Conservation (phyloP, 2,797 vertebrate species). For the Crocidura indochinensis region DNA sequence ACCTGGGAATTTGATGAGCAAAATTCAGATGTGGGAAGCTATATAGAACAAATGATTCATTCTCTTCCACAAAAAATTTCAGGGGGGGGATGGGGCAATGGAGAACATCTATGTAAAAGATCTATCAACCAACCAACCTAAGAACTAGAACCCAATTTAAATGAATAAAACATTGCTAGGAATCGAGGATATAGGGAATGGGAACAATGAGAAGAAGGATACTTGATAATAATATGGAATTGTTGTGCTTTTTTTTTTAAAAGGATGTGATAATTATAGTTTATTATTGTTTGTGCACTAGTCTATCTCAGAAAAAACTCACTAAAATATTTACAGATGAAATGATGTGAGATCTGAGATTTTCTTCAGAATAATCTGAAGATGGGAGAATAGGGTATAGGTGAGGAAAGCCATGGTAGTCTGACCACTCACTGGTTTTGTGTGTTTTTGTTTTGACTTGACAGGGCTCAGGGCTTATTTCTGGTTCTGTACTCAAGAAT, state of each 20-base stretch:
- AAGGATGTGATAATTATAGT: background rate
- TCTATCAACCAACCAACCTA: background rate
- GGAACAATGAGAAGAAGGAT: background rate
- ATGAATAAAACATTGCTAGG: background rate
- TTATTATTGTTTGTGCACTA: constrained; percentile 30
- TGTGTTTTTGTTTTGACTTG: no score
- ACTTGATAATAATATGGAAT: background rate
- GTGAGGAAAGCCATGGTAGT: no score
- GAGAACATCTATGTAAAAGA: background rate
- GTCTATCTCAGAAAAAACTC: constrained; percentile 3
- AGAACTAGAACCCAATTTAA: constrained; percentile 39
- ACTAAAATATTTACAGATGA: background rate
- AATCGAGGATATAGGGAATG: constrained; percentile 13
- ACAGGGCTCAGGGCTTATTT: no score
- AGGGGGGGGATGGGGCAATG: background rate
- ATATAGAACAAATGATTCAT: background rate
- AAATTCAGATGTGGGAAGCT: constrained; percentile 17
- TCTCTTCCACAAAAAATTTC: constrained; percentile 26
- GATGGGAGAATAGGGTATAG: no score
- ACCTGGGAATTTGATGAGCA: background rate
- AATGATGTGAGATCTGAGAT: background rate
- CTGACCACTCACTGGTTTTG: no score
- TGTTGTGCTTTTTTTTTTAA: background rate
- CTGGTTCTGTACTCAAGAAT: no score
- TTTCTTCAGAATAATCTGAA: background rate